Conservation (phyloP, 2,113 vertebrate genomes). For the Ictalurus furcatus region DNA sequence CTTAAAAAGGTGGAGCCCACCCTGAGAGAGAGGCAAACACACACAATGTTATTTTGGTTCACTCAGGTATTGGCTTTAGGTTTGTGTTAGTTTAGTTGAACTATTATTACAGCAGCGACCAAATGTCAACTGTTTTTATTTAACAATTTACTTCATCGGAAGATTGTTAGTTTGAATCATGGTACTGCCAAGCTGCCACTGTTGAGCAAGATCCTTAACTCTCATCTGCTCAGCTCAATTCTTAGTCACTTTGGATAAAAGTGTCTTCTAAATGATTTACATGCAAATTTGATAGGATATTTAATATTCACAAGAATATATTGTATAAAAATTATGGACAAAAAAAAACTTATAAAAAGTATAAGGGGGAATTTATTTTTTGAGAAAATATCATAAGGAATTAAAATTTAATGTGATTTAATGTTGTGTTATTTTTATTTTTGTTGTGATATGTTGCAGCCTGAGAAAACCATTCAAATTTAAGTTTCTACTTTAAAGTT, state of each 20-base stretch:
- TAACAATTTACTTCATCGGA: background rate
- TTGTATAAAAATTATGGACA: background rate
- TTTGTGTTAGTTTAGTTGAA: background rate
- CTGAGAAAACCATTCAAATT: background rate
- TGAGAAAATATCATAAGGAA: background rate
- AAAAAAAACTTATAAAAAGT: background rate
- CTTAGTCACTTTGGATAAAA: background rate
- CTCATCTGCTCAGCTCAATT: background rate
- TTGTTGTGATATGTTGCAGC: background rate
- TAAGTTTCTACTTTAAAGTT: background rate
- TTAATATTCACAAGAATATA: background rate
- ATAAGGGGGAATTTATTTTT: background rate
- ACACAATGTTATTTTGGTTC: background rate
- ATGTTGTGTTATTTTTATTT: background rate
- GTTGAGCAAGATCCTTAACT: background rate
- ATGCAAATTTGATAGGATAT: background rate
- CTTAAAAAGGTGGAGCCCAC: conserved; percentile 64
- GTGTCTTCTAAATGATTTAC: background rate
- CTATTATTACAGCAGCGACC: background rate
- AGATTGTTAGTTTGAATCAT: background rate
- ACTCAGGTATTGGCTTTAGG: background rate
- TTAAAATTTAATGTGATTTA: background rate
- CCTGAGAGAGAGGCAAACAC: conserved; percentile 55
- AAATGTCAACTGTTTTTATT: background rate
- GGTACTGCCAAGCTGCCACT: background rate